Evolutionary conservation across 2,888 invertebrate species (phyloP).

Genomic region (Priocnemis perturbator): DNA sequence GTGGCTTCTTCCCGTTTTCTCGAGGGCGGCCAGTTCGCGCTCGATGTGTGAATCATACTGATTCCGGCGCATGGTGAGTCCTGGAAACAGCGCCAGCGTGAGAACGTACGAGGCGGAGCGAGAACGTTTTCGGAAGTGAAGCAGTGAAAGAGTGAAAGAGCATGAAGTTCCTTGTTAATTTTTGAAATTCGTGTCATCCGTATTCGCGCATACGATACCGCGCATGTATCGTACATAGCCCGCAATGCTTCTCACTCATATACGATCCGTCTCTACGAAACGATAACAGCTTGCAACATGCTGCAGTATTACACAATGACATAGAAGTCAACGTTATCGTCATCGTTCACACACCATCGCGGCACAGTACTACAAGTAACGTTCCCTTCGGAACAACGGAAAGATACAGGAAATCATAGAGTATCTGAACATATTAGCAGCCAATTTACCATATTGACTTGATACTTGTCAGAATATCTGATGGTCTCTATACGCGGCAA

Average conservation of each 20-base stretch:
- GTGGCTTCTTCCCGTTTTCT: slow-evolving; percentile 82
- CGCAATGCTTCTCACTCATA: neutral
- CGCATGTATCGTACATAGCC: too few species aligned
- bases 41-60: slow-evolving; percentile 69
- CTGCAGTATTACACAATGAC: too few species aligned
- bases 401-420: too few species aligned
- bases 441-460: too few species aligned
- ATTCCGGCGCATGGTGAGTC: slow-evolving; percentile 53
- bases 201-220: neutral
- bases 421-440: too few species aligned
- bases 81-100: slow-evolving; percentile 20
- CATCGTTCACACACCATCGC: too few species aligned
- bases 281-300: neutral
- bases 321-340: too few species aligned
- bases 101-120: too few species aligned
- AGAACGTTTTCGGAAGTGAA: neutral
- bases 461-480: too few species aligned
- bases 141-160: neutral
- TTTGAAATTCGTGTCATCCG: neutral
- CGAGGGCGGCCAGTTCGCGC: slow-evolving; percentile 79
- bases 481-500: too few species aligned
- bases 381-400: too few species aligned
- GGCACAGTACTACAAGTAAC: neutral
- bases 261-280: neutral
- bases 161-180: neutral